phyloP scores from a whole-genome alignment of 2,888 invertebrate genomes.

The Scaptomyza flava region DNA sequence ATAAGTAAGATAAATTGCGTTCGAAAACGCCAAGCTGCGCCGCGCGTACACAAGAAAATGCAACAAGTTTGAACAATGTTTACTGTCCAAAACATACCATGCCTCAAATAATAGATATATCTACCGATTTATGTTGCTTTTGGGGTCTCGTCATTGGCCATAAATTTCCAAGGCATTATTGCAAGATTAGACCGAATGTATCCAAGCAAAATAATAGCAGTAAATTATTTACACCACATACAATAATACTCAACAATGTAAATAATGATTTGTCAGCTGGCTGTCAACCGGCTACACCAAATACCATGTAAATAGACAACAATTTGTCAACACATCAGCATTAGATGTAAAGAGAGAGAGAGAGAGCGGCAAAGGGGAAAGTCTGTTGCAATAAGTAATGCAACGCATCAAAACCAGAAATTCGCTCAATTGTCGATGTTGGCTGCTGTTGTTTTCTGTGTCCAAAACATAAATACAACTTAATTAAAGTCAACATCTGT shows the following conservation, averaged over 20 bases:
- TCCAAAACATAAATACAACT: conserved; percentile 77
- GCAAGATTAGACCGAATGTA: conserved; percentile 27
- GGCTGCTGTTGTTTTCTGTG: conserved; percentile 31
- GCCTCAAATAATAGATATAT: conserved; percentile 10
- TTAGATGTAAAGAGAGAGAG: conserved; percentile 6
- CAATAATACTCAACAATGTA: conserved; percentile 57
- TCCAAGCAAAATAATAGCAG: conserved; percentile 53
- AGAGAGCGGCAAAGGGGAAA: background rate
- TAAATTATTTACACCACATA: conserved; percentile 65
- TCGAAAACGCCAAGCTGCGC: conserved; percentile 33
- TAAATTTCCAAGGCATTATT: conserved; percentile 54
- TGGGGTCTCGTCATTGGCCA: conserved; percentile 53
- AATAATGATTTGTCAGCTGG: conserved; percentile 69
- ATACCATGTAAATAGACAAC: conserved; percentile 68
- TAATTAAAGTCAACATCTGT: conserved; percentile 65
- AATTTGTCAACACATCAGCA: conserved; percentile 61
- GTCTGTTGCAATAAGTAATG: conserved; percentile 6
- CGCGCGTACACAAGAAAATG: conserved; percentile 52
- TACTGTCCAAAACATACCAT: conserved; percentile 43
- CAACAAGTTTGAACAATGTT: conserved; percentile 69
- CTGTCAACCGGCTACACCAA: conserved; percentile 57
- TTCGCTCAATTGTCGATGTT: conserved; percentile 39
- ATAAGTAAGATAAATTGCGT: conserved; percentile 65
- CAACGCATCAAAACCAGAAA: conserved; percentile 27
- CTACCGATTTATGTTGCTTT: conserved; percentile 9